phyloP scores from a whole-genome alignment of 2,113 vertebrate genomes.

The Lepidothrix coronata region DNA sequence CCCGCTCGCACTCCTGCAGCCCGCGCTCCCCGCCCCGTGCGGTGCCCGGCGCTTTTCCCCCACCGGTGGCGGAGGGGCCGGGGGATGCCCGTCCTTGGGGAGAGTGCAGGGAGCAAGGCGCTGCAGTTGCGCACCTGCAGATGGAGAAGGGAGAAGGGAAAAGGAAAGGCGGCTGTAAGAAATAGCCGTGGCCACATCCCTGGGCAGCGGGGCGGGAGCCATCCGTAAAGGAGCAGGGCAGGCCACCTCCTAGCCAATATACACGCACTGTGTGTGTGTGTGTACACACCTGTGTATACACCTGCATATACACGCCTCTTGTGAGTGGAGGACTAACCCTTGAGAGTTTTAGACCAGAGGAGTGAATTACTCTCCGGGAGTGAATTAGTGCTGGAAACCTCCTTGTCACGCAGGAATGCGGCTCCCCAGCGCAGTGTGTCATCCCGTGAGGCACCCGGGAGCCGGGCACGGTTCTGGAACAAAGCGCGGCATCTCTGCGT shows the following conservation, averaged over 20 bases:
- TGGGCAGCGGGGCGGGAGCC: not conserved
- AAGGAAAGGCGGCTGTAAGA: too few species aligned
- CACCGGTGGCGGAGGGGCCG: rapidly evolving
- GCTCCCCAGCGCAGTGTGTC: rapidly evolving
- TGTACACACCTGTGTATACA: too few species aligned
- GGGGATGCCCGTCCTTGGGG: rapidly evolving
- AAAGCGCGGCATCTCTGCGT: rapidly evolving
- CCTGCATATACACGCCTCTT: too few species aligned
- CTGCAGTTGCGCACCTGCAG: not conserved
- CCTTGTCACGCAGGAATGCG: not conserved
- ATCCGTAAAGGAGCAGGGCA: rapidly evolving
- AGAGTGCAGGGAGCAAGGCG: not conserved
- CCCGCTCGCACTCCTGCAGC: not conserved
- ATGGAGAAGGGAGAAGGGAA: not conserved
- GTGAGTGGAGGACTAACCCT: rapidly evolving
- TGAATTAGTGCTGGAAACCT: rapidly evolving
- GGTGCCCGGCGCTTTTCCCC: not conserved
- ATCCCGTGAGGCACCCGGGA: not conserved
- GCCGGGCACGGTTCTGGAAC: rapidly evolving
- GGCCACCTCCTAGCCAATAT: rapidly evolving
- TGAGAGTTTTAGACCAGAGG: not conserved
- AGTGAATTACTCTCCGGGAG: rapidly evolving
- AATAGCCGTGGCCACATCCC: rapidly evolving
- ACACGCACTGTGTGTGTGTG: too few species aligned
- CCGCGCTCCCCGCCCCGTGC: not conserved